A percentile compares a stretch with the other conserved stretches of the same genome.
Conservation (phyloP, 1,140 invertebrate species). For the Hypsibius dujardini region DNA sequence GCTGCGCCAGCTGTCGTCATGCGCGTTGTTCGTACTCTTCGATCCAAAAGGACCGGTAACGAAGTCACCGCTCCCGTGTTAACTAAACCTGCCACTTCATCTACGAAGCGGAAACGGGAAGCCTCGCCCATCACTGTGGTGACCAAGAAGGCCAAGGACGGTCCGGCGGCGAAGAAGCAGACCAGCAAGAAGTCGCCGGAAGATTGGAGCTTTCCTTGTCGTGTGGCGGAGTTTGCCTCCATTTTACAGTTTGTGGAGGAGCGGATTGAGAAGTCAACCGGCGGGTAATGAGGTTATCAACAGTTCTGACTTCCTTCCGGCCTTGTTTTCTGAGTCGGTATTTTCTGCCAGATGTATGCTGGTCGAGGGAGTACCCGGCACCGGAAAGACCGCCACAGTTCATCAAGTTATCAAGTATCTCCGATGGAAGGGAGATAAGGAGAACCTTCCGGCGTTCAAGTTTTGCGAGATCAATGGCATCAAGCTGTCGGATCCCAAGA, state of each 20-base stretch:
- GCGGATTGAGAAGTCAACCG: constrained; percentile 52
- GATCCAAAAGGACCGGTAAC: too few species aligned
- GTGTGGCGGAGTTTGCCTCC: constrained; percentile 56
- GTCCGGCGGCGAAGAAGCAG: neutral
- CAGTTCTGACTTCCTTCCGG: constrained; percentile 15
- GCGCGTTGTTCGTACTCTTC: too few species aligned
- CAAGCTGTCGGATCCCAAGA: constrained; percentile 71
- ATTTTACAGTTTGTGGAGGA: constrained; percentile 55
- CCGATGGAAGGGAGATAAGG: constrained; percentile 35
- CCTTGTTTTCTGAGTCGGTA: constrained; percentile 12
- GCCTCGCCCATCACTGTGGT: neutral
- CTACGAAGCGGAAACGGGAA: too few species aligned
- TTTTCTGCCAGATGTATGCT: constrained; percentile 60
- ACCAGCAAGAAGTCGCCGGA: neutral
- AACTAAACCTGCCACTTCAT: too few species aligned
- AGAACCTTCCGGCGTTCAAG: constrained; percentile 43
- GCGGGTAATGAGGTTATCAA: constrained; percentile 42
- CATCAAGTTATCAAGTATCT: constrained; percentile 61
- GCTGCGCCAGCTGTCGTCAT: too few species aligned
- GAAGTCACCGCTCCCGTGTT: too few species aligned
- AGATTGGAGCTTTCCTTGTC: constrained; percentile 39
- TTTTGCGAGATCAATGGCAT: constrained; percentile 88
- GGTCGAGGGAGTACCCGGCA: constrained; percentile 91
- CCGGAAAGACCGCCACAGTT: constrained; percentile 93
- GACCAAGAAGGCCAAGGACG: neutral